Evolutionary conservation across 1,140 invertebrate species (phyloP).

Genomic region (Probaryconus sp.): DNA sequence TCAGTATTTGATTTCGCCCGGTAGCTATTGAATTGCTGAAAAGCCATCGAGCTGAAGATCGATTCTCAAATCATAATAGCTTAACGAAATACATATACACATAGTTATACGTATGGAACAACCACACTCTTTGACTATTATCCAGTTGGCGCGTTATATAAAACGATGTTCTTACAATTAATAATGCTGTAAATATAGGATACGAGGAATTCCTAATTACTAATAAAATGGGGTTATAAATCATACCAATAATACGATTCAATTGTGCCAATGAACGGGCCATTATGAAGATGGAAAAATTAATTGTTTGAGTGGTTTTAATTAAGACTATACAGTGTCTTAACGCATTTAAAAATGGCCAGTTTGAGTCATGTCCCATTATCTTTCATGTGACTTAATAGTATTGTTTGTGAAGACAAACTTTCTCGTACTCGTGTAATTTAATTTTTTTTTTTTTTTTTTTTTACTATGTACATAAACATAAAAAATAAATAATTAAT

Average conservation of each 20-base stretch:
- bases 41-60: neutral
- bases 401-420: too few species aligned
- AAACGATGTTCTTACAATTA: slow-evolving; percentile 10
- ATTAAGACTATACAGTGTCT: too few species aligned
- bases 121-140: neutral
- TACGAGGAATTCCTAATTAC: slow-evolving; percentile 15
- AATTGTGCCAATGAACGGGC: slow-evolving; percentile 31
- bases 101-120: too few species aligned
- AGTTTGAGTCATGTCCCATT: too few species aligned
- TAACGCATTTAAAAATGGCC: neutral
- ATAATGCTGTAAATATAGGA: slow-evolving; percentile 3
- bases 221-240: slow-evolving; percentile 21
- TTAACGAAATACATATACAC: neutral
- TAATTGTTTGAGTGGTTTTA: too few species aligned
- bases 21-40: neutral
- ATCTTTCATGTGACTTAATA: too few species aligned
- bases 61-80: slow-evolving; percentile 1
- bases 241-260: slow-evolving; percentile 31
- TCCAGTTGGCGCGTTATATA: neutral
- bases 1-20: slow-evolving; percentile 8
- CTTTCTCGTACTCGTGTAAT: too few species aligned
- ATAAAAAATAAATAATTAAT: too few species aligned
- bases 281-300: too few species aligned
- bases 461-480: too few species aligned
- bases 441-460: too few species aligned